Percentiles rank a stretch among this genome's conserved stretches.
These are phyloP conservation scores for Drosophila ogumai DNA, from an alignment of 1,140 invertebrate species.

Conservation along the genomic window DNA sequence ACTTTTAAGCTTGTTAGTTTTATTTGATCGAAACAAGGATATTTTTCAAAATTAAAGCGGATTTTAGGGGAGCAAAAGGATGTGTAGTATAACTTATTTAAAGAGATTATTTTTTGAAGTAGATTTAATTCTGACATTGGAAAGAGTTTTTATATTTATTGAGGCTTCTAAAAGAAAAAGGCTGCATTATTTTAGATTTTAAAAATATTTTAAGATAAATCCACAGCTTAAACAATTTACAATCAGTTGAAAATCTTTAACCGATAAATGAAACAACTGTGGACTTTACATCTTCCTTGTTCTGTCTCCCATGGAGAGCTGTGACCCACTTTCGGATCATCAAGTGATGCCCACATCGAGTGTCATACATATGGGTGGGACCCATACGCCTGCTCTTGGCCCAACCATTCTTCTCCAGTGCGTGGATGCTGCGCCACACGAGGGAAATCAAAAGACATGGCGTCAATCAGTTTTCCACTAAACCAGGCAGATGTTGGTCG, in stretches of 20 bases:
- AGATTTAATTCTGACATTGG: background rate
- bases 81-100: background rate
- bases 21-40: background rate
- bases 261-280: background rate
- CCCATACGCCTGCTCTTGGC: background rate
- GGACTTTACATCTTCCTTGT: background rate
- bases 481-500: slow-evolving; percentile 34
- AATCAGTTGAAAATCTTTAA: background rate
- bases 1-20: background rate
- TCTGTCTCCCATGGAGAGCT: background rate
- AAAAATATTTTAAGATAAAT: no score
- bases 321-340: slow-evolving; percentile 39
- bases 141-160: background rate
- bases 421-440: slow-evolving; percentile 51
- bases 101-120: background rate
- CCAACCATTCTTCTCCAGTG: slow-evolving; percentile 23
- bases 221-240: background rate
- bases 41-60: slow-evolving; percentile 1
- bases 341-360: slow-evolving; percentile 41
- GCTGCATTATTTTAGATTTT: background rate
- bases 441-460: slow-evolving; percentile 75
- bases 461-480: slow-evolving; percentile 69
- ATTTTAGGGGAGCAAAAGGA: background rate
- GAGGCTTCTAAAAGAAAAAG: background rate
- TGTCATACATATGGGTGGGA: slow-evolving; percentile 21